These are phyloP conservation scores for Pterocles gutturalis DNA, from an alignment of 2,113 vertebrate genomes.

Conservation along the genomic window DNA sequence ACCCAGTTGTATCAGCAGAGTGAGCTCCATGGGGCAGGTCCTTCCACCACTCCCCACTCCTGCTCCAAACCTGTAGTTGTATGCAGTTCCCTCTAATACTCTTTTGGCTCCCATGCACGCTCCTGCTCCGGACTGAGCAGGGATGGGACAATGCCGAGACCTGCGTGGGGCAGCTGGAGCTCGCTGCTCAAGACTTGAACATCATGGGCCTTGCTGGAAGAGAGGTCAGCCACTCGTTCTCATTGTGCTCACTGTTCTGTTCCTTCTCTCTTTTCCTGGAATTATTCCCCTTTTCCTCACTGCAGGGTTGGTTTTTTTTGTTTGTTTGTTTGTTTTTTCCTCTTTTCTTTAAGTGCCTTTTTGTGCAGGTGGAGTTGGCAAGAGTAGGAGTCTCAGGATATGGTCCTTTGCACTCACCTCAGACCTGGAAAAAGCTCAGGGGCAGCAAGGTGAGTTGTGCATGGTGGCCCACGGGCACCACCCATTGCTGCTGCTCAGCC, in stretches of 20 bases:
- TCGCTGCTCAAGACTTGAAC: neutral
- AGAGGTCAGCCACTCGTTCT: neutral
- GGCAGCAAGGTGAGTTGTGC: neutral
- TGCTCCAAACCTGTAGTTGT: accelerated
- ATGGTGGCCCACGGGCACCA: neutral
- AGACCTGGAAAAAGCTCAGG: neutral
- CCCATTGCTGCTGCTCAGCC: neutral
- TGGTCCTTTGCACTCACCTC: neutral
- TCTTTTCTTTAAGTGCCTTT: conserved; percentile 61
- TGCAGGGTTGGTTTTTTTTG: neutral
- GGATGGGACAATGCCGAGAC: neutral
- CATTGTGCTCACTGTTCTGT: neutral
- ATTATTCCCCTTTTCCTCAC: neutral
- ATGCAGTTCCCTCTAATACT: neutral
- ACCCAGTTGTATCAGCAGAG: neutral
- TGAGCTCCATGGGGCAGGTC: neutral
- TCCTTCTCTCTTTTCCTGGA: neutral
- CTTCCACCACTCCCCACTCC: neutral
- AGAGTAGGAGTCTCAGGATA: neutral
- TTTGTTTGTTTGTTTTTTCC: neutral
- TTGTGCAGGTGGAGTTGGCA: neutral
- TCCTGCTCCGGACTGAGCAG: neutral
- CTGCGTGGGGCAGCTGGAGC: neutral
- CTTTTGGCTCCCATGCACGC: neutral
- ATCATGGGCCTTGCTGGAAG: neutral